Percentiles rank a stretch among this genome's conserved stretches.
These are phyloP conservation scores for Watsonalla cultraria DNA, from an alignment of 2,888 invertebrate species.

Conservation along the genomic window DNA sequence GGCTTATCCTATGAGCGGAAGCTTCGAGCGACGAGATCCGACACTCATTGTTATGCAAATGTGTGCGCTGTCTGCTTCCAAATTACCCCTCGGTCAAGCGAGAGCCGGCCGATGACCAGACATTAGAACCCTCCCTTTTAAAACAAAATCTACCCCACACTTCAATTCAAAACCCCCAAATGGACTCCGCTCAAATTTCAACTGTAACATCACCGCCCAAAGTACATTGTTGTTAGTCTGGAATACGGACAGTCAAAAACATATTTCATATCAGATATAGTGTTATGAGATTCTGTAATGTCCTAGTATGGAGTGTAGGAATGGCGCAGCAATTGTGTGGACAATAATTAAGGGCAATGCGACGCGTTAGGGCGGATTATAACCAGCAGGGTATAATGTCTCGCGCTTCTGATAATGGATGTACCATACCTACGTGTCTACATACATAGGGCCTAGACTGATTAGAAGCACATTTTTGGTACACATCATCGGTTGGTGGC, in stretches of 20 bases:
- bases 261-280: slow-evolving; percentile 71
- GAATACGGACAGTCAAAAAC: slow-evolving; percentile 39
- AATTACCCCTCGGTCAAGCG: slow-evolving; percentile 76
- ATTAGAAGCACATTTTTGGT: slow-evolving; percentile 4
- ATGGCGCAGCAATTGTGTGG: slow-evolving; percentile 65
- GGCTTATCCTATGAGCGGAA: slow-evolving; percentile 68
- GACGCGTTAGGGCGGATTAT: slow-evolving; percentile 43
- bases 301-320: slow-evolving; percentile 56
- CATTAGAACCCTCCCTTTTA: slow-evolving; percentile 73
- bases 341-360: slow-evolving; percentile 65
- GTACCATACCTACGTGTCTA: slow-evolving; percentile 23
- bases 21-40: slow-evolving; percentile 53
- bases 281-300: slow-evolving; percentile 70
- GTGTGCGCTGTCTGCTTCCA: slow-evolving; percentile 74
- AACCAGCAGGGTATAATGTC: slow-evolving; percentile 56
- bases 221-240: slow-evolving; percentile 33
- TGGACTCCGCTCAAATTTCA: slow-evolving; percentile 34
- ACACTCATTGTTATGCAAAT: slow-evolving; percentile 75
- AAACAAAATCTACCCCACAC: slow-evolving; percentile 55
- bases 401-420: slow-evolving; percentile 58
- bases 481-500: too few species aligned
- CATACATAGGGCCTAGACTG: slow-evolving; percentile 18
- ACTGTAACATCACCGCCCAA: slow-evolving; percentile 33
- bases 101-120: slow-evolving; percentile 64
- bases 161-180: slow-evolving; percentile 22